These are phyloP conservation scores for Drosophila kepulauana DNA, from an alignment of 1,140 invertebrate species.

Conservation along the genomic window DNA sequence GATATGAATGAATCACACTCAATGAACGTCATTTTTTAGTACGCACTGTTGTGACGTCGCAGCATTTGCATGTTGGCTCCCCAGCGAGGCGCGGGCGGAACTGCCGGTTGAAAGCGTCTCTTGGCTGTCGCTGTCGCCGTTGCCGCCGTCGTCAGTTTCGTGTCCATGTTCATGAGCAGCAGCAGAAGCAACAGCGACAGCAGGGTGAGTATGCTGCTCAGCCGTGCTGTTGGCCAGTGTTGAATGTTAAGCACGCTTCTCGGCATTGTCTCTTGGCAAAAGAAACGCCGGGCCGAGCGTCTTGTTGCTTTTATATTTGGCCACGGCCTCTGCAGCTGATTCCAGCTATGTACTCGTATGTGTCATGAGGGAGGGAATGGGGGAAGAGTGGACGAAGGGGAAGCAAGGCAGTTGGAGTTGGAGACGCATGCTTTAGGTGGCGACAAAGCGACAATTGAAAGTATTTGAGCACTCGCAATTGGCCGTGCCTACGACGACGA, in stretches of 20 bases:
- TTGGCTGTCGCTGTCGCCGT: not conserved
- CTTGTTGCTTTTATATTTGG: slow-evolving; percentile 63
- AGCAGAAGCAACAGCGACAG: not conserved
- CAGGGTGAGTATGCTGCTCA: slow-evolving; percentile 14
- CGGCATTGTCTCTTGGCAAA: slow-evolving; percentile 61
- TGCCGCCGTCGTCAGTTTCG: not conserved
- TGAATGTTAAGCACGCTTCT: slow-evolving; percentile 46
- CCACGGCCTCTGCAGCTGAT: not conserved
- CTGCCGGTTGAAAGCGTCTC: slow-evolving; percentile 41
- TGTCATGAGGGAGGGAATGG: not conserved
- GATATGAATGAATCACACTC: no score
- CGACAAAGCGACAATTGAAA: slow-evolving; percentile 68
- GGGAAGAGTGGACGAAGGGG: not conserved
- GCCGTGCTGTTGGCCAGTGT: not conserved
- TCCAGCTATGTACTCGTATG: no score
- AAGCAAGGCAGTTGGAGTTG: not conserved
- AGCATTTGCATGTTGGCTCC: slow-evolving; percentile 82
- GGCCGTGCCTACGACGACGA: slow-evolving; percentile 18
- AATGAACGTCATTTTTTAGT: not conserved
- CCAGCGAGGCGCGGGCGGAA: slow-evolving; percentile 71
- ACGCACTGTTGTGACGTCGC: slow-evolving; percentile 76
- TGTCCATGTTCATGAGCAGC: not conserved
- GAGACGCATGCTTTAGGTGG: slow-evolving; percentile 8
- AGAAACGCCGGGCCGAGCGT: slow-evolving; percentile 59
- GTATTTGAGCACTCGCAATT: slow-evolving; percentile 45